Evolutionary conservation across 2,113 vertebrate genomes (phyloP).

Genomic region (Salvelinus sp.): DNA sequence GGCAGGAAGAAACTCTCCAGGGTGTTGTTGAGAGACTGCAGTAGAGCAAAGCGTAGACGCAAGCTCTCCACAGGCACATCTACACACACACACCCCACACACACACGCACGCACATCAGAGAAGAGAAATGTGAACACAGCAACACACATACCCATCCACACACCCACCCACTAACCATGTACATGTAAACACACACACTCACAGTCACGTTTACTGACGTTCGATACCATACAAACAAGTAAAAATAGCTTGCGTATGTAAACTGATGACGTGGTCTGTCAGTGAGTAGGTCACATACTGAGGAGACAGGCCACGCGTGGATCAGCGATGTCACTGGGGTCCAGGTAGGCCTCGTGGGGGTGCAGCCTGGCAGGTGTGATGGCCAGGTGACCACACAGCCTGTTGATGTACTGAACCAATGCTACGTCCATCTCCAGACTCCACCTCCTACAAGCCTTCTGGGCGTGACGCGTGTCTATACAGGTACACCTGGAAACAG

Average conservation of each 20-base stretch:
- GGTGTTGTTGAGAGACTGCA: slow-evolving; percentile 94
- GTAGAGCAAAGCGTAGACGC: slow-evolving; percentile 89
- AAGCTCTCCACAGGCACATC: slow-evolving; percentile 90
- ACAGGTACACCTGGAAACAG: slow-evolving; percentile 85
- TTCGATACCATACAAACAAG: not conserved
- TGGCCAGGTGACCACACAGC: slow-evolving; percentile 93
- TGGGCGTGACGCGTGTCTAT: slow-evolving; percentile 90
- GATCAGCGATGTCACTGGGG: slow-evolving; percentile 83
- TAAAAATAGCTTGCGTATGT: not conserved
- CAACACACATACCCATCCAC: not conserved
- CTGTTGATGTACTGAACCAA: slow-evolving; percentile 92
- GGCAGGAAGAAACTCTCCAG: slow-evolving; percentile 96
- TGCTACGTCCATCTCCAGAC: slow-evolving; percentile 92
- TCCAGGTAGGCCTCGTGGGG: slow-evolving; percentile 96
- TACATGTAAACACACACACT: not conserved
- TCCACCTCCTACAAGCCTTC: slow-evolving; percentile 91
- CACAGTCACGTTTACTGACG: not conserved
- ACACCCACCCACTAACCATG: slow-evolving; percentile 2
- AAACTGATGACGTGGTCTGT: no score
- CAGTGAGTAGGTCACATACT: slow-evolving; percentile 71
- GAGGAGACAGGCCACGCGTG: slow-evolving; percentile 84
- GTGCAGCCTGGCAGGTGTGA: slow-evolving; percentile 91
- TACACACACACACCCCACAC: slow-evolving; percentile 47
- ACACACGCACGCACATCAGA: not conserved
- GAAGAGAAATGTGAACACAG: not conserved